These are phyloP conservation scores for Pyxicephalus adspersus DNA, from an alignment of 2,113 vertebrate species.

Conservation along the genomic window DNA sequence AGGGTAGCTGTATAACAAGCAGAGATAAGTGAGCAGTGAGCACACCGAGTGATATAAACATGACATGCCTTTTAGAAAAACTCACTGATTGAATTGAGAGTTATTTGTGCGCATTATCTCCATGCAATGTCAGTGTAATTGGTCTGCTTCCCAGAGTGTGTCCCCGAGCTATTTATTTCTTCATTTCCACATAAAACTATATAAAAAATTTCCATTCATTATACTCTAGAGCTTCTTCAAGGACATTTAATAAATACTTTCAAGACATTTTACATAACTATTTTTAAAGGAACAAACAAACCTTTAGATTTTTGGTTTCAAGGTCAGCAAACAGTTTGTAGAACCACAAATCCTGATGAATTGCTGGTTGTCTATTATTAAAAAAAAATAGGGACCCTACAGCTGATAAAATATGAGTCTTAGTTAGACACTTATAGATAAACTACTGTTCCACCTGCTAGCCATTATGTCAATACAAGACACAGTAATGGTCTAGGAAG, in stretches of 20 bases:
- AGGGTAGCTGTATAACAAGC: neutral
- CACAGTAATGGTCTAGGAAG: too few relatives aligned
- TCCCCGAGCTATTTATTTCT: constrained; percentile 23
- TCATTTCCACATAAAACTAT: constrained; percentile 37
- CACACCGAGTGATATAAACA: constrained; percentile 34
- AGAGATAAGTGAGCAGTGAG: constrained; percentile 8
- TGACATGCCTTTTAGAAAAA: constrained; percentile 40
- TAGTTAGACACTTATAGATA: too few relatives aligned
- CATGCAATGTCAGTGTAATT: constrained; percentile 43
- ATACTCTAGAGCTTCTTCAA: constrained; percentile 18
- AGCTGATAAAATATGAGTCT: too few relatives aligned
- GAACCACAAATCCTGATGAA: too few relatives aligned
- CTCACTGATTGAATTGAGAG: constrained; percentile 18
- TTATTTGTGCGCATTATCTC: constrained; percentile 20
- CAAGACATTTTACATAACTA: neutral
- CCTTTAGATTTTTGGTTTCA: neutral
- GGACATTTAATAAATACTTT: constrained; percentile 1
- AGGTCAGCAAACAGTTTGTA: too few relatives aligned
- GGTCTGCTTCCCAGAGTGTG: constrained; percentile 34
- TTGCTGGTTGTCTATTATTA: too few relatives aligned
- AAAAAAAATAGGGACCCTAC: too few relatives aligned
- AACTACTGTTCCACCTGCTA: too few relatives aligned
- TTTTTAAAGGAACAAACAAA: neutral
- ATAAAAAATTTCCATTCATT: constrained; percentile 15
- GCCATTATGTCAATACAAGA: too few relatives aligned